Base-by-base conservation (phyloP, 1,140 invertebrate genomes). In the Matsumurasca onukii region DNA sequence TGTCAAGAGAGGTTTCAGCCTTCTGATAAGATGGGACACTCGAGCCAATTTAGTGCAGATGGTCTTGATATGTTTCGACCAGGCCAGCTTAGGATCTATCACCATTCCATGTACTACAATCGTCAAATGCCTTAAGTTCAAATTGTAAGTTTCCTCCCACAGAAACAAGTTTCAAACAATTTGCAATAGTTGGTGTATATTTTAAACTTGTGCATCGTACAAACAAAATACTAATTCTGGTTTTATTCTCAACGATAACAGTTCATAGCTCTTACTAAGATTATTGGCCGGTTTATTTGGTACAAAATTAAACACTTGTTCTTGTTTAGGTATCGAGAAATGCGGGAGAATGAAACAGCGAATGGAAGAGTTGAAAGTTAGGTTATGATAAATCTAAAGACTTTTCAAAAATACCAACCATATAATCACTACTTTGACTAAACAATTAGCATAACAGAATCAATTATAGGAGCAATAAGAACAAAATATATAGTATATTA, bases 361-460 rank as follows among this genome's bases (percentile, higher is more conserved):
- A 73, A 89, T 90, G 88, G 87, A 90, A 77, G 86, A 89, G 75
- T 76, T 90, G 15, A 89, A 89, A 81, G 87, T 89, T 70, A 68
- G 66, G 66, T 68, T 68, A 68, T 68, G 66, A 68, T 68, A 31
- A 52, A 52, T 9, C 17, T 39, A 39, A 17, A 39, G 34, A 39
- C 5, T 39, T 39, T 39, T 9, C 34, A n/a, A n/a, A n/a, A n/a
- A n/a, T n/a, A n/a, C n/a, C n/a, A n/a, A n/a, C 34, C 5, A 5
- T 5, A 39, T 39, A 39, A 39, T 39, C 34, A 39, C 34, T 39
- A 9, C 5, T 17, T 39, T 17, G 34, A 39, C 34, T 39, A 39
- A 39, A 9, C 34, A 39, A 39, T 39, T 39, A 39, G 17, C 17
- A 17, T 39, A 39, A 39, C 34, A 39, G 34, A 9, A 9, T 17